Evolutionary conservation across 1,140 invertebrate species (phyloP).

Genomic region (Lepidurus apus): DNA sequence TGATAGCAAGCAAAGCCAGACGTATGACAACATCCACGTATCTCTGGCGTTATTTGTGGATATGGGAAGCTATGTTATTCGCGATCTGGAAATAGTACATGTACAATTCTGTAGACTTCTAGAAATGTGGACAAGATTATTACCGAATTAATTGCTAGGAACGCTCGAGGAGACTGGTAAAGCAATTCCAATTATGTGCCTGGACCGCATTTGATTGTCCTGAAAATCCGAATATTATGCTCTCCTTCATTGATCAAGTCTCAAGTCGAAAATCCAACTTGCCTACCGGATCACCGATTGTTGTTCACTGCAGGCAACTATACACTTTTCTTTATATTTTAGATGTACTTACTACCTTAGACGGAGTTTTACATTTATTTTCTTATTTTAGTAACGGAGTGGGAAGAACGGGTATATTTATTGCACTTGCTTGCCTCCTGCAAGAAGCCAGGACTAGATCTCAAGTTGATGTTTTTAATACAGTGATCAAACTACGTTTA

Average conservation of each 20-base stretch:
- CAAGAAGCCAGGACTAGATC: constrained; percentile 47
- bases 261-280: constrained; percentile 57
- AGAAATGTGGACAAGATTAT: neutral
- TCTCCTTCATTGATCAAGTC: constrained; percentile 88
- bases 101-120: neutral
- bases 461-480: constrained; percentile 45
- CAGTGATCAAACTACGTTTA: constrained; percentile 44
- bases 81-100: constrained; percentile 15
- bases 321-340: neutral
- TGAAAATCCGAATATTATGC: constrained; percentile 86
- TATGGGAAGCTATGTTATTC: constrained; percentile 43
- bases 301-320: constrained; percentile 83
- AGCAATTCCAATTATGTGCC: neutral
- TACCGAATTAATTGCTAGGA: too few relatives aligned
- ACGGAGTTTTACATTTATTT: neutral
- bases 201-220: constrained; percentile 66
- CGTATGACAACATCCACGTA: constrained; percentile 47
- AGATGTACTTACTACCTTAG: neutral
- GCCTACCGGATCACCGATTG: constrained; percentile 63
- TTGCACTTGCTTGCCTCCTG: constrained; percentile 89
- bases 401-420: constrained; percentile 52
- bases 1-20: constrained; percentile 46
- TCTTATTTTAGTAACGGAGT: constrained; percentile 52
- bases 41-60: constrained; percentile 49
- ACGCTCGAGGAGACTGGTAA: neutral